phyloP scores from a whole-genome alignment of 2,888 invertebrate genomes.

The Elmis aenea region DNA sequence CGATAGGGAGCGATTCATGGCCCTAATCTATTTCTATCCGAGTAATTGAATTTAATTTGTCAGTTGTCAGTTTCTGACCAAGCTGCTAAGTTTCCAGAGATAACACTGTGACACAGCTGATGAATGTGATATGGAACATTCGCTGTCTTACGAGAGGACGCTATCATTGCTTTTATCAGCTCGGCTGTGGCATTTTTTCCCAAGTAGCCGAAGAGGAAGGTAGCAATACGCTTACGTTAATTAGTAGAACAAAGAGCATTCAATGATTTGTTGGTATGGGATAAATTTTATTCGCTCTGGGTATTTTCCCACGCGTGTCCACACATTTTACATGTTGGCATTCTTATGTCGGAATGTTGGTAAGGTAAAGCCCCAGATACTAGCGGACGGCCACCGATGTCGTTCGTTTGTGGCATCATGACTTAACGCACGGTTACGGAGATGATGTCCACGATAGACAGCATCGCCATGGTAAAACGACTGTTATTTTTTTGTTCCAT shows the following conservation, averaged over 20 bases:
- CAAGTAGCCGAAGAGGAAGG: constrained; percentile 18
- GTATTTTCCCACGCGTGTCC: constrained; percentile 39
- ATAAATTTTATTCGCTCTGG: constrained; percentile 32
- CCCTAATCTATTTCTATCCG: constrained; percentile 15
- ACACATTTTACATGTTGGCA: constrained; percentile 38
- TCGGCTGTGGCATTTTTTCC: constrained; percentile 11
- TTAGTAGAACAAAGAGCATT: constrained; percentile 28
- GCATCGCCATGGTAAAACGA: too few relatives aligned
- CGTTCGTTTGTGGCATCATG: too few relatives aligned
- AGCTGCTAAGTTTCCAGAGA: constrained; percentile 14
- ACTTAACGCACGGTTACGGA: too few relatives aligned
- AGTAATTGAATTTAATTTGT: constrained; percentile 25
- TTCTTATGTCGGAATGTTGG: constrained; percentile 36
- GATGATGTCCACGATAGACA: too few relatives aligned
- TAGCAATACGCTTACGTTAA: constrained; percentile 14
- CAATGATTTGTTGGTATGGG: constrained; percentile 30
- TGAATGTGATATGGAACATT: constrained; percentile 16
- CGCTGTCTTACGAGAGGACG: constrained; percentile 17
- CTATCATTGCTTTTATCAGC: constrained; percentile 19
- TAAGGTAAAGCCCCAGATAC: constrained; percentile 27
- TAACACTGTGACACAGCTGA: constrained; percentile 15
- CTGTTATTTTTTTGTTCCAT: too few relatives aligned
- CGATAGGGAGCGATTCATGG: constrained; percentile 8
- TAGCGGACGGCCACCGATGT: constrained; percentile 13
- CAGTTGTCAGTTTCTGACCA: constrained; percentile 17